Percentiles rank a stretch among this genome's conserved stretches.
Evolutionary conservation across 2,888 invertebrate species (phyloP).

Genomic region (Maniola hyperantus): DNA sequence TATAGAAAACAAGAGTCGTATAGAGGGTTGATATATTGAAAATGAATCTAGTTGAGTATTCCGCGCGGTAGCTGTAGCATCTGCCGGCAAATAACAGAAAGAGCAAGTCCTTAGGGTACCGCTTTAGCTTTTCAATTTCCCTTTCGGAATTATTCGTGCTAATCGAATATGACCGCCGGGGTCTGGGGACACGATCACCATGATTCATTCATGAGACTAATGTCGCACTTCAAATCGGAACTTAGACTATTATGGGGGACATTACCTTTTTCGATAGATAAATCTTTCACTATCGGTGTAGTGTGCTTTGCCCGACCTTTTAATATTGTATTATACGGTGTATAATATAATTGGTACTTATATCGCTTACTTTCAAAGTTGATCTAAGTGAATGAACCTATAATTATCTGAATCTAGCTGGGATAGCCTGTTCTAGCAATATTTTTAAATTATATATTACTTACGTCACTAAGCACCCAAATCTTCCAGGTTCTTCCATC

Average conservation of each 20-base stretch:
- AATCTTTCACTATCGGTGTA: conserved; percentile 27
- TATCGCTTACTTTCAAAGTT: no score
- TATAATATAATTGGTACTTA: neutral
- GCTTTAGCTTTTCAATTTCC: conserved; percentile 82
- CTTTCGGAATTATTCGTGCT: conserved; percentile 81
- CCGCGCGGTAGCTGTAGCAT: conserved; percentile 59
- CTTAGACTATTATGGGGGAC: conserved; percentile 59
- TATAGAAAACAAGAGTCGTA: conserved; percentile 6
- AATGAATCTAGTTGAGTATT: conserved; percentile 70
- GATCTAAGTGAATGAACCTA: no score
- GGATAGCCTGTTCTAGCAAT: no score
- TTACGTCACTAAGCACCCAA: no score
- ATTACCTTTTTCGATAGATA: conserved; percentile 42
- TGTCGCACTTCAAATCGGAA: conserved; percentile 67
- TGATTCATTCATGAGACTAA: conserved; percentile 82
- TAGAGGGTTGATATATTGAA: conserved; percentile 48
- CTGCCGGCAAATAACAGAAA: conserved; percentile 80
- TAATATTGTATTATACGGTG: neutral
- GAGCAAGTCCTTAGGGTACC: conserved; percentile 80
- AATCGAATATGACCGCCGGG: conserved; percentile 78
- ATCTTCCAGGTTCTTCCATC: no score
- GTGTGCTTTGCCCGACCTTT: neutral
- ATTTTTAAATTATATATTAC: no score
- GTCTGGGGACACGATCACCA: conserved; percentile 67
- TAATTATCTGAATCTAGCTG: no score